Percentiles rank a stretch among this genome's conserved stretches.
phyloP scores from a whole-genome alignment of 2,888 invertebrate species.

The Syritta pipiens region DNA sequence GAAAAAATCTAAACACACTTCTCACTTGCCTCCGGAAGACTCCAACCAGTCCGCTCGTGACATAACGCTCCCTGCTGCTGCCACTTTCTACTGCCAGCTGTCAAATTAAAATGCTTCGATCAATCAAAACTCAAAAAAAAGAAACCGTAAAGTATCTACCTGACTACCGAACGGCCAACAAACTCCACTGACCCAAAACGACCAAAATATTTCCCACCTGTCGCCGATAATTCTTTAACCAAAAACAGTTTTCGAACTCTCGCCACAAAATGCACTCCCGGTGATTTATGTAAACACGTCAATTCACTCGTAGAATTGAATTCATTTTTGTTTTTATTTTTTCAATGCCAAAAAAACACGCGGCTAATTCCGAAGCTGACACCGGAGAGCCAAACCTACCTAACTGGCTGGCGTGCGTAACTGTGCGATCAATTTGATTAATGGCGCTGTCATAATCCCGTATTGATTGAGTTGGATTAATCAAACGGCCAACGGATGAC shows the following conservation, averaged over 20 bases:
- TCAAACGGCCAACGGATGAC: too few species aligned
- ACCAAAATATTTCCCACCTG: too few species aligned
- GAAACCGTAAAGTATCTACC: too few species aligned
- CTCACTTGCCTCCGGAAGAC: too few species aligned
- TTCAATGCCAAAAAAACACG: constrained; percentile 6
- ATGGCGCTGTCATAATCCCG: constrained; percentile 13
- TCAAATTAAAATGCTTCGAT: not conserved
- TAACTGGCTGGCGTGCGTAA: not conserved
- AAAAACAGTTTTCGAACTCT: not conserved
- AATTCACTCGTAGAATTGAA: constrained; percentile 4
- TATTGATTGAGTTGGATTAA: constrained; percentile 14
- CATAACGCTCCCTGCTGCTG: not conserved
- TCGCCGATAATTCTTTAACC: too few species aligned
- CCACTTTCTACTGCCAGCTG: not conserved
- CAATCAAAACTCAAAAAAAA: not conserved
- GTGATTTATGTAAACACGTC: constrained; percentile 24
- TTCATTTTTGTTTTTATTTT: too few species aligned
- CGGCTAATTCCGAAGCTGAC: too few species aligned
- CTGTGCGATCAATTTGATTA: constrained; percentile 23
- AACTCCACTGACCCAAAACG: too few species aligned
- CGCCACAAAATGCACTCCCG: not conserved
- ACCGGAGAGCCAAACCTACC: too few species aligned
- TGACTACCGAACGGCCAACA: not conserved
- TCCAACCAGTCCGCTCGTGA: too few species aligned
- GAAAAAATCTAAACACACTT: too few species aligned